These are phyloP conservation scores for Stenolophus ochropezus DNA, from an alignment of 2,888 invertebrate species.

Conservation along the genomic window DNA sequence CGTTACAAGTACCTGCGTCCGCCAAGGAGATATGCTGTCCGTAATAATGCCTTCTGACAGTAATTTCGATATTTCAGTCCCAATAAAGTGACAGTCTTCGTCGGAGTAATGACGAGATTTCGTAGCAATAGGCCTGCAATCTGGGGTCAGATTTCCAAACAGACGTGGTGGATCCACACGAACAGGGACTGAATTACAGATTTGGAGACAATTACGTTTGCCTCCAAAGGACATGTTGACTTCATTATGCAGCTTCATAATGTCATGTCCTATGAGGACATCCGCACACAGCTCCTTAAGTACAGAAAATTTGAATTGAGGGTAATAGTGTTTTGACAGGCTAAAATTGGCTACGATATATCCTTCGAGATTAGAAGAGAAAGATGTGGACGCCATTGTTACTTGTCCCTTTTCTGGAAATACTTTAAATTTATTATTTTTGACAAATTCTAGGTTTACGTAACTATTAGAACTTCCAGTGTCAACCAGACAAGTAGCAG, in stretches of 20 bases:
- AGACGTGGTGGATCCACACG: neutral
- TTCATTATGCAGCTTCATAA: neutral
- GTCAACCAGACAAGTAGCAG: neutral
- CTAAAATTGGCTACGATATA: neutral
- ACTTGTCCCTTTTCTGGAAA: neutral
- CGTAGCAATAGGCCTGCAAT: neutral
- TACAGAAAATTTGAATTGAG: neutral
- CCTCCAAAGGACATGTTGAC: neutral
- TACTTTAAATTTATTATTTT: neutral
- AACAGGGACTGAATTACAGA: neutral
- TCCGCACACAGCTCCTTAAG: neutral
- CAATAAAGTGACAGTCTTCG: neutral
- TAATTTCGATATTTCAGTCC: neutral
- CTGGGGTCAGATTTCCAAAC: neutral
- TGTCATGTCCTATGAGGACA: neutral
- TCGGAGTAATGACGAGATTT: neutral
- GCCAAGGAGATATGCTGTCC: slow-evolving; percentile 4
- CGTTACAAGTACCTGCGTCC: slow-evolving; percentile 62
- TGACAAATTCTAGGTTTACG: neutral
- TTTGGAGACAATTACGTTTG: neutral
- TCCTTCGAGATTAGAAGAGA: neutral
- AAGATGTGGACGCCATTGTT: neutral
- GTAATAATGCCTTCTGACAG: slow-evolving; percentile 3
- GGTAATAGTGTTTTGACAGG: neutral
- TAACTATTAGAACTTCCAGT: neutral